Base-by-base conservation (phyloP, 2,797 vertebrate genomes). In the Parauchenoglanis punctatus region DNA sequence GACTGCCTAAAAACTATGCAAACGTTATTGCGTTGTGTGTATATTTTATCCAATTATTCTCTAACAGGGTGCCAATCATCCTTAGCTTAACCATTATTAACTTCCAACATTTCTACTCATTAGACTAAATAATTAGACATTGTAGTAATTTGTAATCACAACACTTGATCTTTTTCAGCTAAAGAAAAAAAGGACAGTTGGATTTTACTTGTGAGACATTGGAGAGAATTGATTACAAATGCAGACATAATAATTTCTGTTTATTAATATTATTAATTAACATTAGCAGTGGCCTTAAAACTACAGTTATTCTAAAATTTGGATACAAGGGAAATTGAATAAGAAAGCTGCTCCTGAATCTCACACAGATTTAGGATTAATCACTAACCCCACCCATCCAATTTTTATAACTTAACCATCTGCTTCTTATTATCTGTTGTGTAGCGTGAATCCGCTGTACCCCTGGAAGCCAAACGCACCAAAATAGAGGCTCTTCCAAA, bases 401-500 rank as follows among this genome's bases (percentile, higher is more conserved):
- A 40, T 40, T 40, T 40, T 58, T n/a, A 3, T 81, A 35, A 23
- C 28, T 81, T 23, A 58, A 77, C 17, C 7, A 7, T 44, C 28
- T 15, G 31, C 46, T 58, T 49, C 65, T 73, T 54, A 31, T 18
- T 35, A 49, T 17, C 23, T 75, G 12, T 90, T 31, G 58, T 82
- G 35, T 65, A 90, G 7, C 56, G 90, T 90, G 90, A 54, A 73
- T 82, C 67, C 23, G 23, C 28, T 4, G 58, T 68, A 46, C 87
- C 89, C 17, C 81, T 44, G 58, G 90, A 93, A 54, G 83, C 85
- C 46, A 89, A 90, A 85, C 86, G 85, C 70, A 85, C 83, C 4
- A 89, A 85, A 81, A 88, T 87, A 68, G 85, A 91, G 1, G 46
- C 88, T 81, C 89, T 84, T 83, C 91, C 89, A 52, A 91, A 87